phyloP scores from a whole-genome alignment of 1,140 invertebrate species.

The Drosophila miranda region DNA sequence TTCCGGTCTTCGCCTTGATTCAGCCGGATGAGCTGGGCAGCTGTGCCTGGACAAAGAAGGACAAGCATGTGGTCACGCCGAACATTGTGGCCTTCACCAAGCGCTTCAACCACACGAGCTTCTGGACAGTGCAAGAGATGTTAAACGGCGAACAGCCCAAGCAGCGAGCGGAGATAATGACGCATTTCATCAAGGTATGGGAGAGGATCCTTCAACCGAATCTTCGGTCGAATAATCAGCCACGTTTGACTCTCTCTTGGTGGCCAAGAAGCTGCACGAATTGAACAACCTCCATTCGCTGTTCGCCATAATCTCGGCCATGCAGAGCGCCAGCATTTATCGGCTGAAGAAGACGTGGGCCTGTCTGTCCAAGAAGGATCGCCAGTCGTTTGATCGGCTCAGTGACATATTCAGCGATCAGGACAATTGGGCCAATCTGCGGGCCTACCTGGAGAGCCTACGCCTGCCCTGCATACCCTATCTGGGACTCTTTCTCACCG shows the following conservation, averaged over 20 bases:
- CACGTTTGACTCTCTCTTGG: constrained; percentile 35
- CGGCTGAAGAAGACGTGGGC: constrained; percentile 92
- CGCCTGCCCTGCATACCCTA: constrained; percentile 96
- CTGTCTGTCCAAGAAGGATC: constrained; percentile 93
- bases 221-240: neutral
- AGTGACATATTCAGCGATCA: constrained; percentile 94
- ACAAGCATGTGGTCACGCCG: constrained; percentile 94
- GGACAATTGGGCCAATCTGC: constrained; percentile 93
- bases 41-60: constrained; percentile 96
- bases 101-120: constrained; percentile 97
- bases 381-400: constrained; percentile 92
- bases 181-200: constrained; percentile 92
- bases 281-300: constrained; percentile 96
- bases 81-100: constrained; percentile 97
- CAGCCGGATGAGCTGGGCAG: constrained; percentile 93
- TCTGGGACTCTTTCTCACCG: constrained; percentile 95
- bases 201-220: neutral
- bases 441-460: constrained; percentile 92
- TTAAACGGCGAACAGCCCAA: constrained; percentile 90
- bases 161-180: constrained; percentile 91
- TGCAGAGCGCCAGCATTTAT: constrained; percentile 96
- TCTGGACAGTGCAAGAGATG: constrained; percentile 95
- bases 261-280: constrained; percentile 96
- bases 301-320: constrained; percentile 95
- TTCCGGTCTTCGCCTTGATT: constrained; percentile 92